phyloP scores from a whole-genome alignment of 2,113 vertebrate species.

The Malurus alboscapulatus region DNA sequence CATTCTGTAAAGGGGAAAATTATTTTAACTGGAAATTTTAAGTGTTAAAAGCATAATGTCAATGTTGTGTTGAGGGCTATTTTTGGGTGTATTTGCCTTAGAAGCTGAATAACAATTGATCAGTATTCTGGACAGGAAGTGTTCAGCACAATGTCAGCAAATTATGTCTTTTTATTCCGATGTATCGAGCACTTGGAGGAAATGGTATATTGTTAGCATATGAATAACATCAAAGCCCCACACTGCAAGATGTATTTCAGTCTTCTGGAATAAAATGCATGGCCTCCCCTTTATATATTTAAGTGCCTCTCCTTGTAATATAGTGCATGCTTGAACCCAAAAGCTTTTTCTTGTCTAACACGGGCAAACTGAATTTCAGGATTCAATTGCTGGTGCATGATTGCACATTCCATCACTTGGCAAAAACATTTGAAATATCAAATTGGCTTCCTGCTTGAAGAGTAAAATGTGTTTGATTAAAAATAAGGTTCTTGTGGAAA shows the following conservation, averaged over 20 bases:
- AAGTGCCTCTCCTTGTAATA: constrained; percentile 23
- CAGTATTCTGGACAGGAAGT: constrained; percentile 64
- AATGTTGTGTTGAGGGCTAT: constrained; percentile 53
- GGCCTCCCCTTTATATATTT: constrained; percentile 9
- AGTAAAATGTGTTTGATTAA: constrained; percentile 19
- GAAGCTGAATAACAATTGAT: constrained; percentile 60
- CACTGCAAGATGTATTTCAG: constrained; percentile 63
- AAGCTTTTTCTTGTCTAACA: constrained; percentile 6
- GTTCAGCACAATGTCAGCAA: constrained; percentile 67
- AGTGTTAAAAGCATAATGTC: constrained; percentile 65
- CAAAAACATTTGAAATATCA: constrained; percentile 50
- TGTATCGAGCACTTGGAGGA: constrained; percentile 61
- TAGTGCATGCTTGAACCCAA: constrained; percentile 7
- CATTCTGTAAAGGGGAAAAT: constrained; percentile 73
- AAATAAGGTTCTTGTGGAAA: constrained; percentile 8
- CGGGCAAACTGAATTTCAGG: constrained; percentile 28
- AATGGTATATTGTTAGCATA: constrained; percentile 75
- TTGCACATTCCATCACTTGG: constrained; percentile 38
- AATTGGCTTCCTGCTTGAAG: constrained; percentile 40
- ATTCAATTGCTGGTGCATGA: constrained; percentile 13
- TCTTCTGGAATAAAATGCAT: constrained; percentile 59
- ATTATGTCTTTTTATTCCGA: constrained; percentile 72
- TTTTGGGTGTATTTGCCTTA: constrained; percentile 47
- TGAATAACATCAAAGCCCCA: constrained; percentile 74
- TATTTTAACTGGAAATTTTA: constrained; percentile 73